phyloP scores from a whole-genome alignment of 1,140 invertebrate species.

The Venustaconcha ellipsiformis region DNA sequence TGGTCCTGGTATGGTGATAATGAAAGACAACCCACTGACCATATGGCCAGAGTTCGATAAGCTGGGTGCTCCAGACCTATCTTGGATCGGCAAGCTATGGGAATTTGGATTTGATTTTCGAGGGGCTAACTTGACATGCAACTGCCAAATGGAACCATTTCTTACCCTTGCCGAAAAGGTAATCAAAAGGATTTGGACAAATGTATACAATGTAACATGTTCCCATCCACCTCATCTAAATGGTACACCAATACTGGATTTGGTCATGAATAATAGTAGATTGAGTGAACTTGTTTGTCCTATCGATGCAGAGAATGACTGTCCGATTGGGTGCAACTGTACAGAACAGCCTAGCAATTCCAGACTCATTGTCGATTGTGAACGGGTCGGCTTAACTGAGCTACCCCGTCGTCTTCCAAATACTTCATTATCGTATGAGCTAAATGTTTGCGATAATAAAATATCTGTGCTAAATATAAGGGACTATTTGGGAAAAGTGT shows the following conservation, averaged over 20 bases:
- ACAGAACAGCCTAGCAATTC: too few species aligned
- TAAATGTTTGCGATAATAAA: too few species aligned
- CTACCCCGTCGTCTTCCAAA: too few species aligned
- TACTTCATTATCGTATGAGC: too few species aligned
- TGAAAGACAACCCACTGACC: slow-evolving; percentile 8
- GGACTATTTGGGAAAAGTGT: too few species aligned
- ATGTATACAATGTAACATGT: slow-evolving; percentile 16
- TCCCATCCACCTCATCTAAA: background rate
- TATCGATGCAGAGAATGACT: too few species aligned
- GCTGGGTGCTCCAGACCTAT: slow-evolving; percentile 1
- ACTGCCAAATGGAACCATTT: slow-evolving; percentile 20
- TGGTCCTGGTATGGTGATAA: slow-evolving; percentile 13
- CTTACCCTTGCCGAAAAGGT: slow-evolving; percentile 3
- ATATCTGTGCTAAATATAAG: too few species aligned
- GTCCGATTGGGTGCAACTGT: too few species aligned
- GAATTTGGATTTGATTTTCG: slow-evolving; percentile 17
- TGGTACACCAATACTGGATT: background rate
- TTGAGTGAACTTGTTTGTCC: too few species aligned
- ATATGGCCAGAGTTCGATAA: slow-evolving; percentile 13
- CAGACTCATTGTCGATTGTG: too few species aligned
- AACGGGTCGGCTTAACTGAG: too few species aligned
- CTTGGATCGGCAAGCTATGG: slow-evolving; percentile 9
- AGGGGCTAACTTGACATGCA: slow-evolving; percentile 9
- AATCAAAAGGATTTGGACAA: slow-evolving; percentile 1
- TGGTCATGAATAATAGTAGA: too few species aligned